Base-by-base conservation (phyloP, 2,888 invertebrate species). In the Xestia rhomboidea region DNA sequence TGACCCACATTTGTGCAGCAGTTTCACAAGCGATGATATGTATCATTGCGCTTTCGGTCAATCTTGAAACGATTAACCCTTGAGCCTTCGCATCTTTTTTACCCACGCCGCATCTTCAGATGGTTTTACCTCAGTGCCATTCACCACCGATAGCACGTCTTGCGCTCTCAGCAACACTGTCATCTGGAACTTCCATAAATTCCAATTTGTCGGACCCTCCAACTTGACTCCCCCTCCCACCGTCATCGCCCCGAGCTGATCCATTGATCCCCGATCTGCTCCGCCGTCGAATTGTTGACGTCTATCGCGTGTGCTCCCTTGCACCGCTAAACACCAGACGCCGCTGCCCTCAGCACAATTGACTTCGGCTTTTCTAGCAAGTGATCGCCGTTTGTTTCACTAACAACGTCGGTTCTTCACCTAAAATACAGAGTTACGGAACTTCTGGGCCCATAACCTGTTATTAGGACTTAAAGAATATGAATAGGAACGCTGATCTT, bases 121-220 rank as follows among this genome's bases (percentile, higher is more conserved):
- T n/a, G n/a, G n/a, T 46, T 46, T 46, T 6, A 46, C 46, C 46
- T 46, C 18, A 46, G 46, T 46, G 46, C 18, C 6, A 46, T 46
- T 46, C 46, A 44, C 44, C 66, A 66, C 44, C 30, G n/a, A n/a
- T 27, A 66, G 66, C 41, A 66, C 66, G 13, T 44, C 41, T 66
- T 66, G 66, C 66, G 44, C 66, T 66, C 66, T 41, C 30, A 66
- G 30, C n/a, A 66, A n/a, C 66, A 66, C 66, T 44, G 66, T 44
- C 66, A 66, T 66, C 66, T 66, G 66, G 27, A 66, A 66, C 13
- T 44, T 41, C 66, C 63, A 64, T 24, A 64, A 34, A 41, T 41
- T 64, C 63, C 63, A 66, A 27, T 66, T 66, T 44, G 41, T 66
- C 66, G 66, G n/a, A 44, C 41, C 44, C n/a, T n/a, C n/a, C n/a